Evolutionary conservation across 2,113 vertebrate species (phyloP), one percentile per base, ranked within the genome.

Genomic region (Myrmecobius fasciatus): DNA sequence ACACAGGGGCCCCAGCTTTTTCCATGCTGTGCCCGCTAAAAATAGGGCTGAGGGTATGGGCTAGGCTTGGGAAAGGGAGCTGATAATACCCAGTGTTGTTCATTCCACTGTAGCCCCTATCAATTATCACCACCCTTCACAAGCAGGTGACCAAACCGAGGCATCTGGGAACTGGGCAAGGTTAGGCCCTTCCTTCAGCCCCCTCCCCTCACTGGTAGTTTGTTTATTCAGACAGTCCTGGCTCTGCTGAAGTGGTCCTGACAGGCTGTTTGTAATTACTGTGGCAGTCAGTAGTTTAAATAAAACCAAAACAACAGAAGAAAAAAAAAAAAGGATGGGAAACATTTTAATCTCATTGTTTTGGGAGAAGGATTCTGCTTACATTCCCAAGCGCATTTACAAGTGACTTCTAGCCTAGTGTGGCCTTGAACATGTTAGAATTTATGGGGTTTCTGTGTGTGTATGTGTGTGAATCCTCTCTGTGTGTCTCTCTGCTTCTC

Each of bases 191-290:
- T 83, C 67, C 67, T 83, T n/a, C 20, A 24, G 36, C 67, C 67
- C 67, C 67, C 60, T 75, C 31, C 60, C 60, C 31, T n/a, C 60
- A 60, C 20, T 75, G 95, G 94, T 52, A 89, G 95, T 96, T 97
- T 97, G 97, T 95, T 96, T 91, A 90, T 94, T 96, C 95, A 96
- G 96, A 96, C 96, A 94, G 93, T 94, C 91, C 95, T 94, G 93
- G 93, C 0, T 14, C 51, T 95, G 93, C 92, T 53, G 52, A 52
- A 95, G 22, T 89, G 47, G 94, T 91, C 92, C 97, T 0, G 60
- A 53, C 95, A 53, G 95, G 43, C 96, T 96, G 97, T 52, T 90
- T 94, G 93, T 92, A 95, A 47, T 95, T 95, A 96, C 93, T 93
- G 75, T 95, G 67, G 7, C 90, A 92, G 89, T 52, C 92, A 89